These are phyloP conservation scores for Physeter macrocephalus DNA, from an alignment of 2,113 vertebrate genomes.

Conservation along the genomic window DNA sequence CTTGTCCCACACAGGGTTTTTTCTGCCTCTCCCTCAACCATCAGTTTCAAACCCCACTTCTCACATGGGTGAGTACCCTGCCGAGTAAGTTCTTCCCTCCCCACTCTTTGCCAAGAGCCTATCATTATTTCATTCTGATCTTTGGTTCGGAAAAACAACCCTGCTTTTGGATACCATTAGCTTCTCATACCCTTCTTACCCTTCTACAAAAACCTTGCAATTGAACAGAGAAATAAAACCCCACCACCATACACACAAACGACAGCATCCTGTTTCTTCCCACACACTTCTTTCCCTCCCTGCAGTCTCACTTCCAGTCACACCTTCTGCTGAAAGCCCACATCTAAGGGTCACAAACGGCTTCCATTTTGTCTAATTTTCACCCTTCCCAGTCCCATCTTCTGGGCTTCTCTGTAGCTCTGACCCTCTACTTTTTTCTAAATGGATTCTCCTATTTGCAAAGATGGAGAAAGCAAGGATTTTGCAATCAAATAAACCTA, in stretches of 20 bases:
- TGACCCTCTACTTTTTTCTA: neutral
- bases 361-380: neutral
- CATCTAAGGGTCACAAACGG: neutral
- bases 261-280: neutral
- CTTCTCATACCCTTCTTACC: constrained; percentile 4
- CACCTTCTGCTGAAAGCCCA: neutral
- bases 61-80: constrained; percentile 20
- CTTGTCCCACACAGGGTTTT: neutral
- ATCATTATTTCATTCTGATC: constrained; percentile 37
- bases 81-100: constrained; percentile 36
- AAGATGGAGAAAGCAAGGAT: neutral
- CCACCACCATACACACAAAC: too few relatives aligned
- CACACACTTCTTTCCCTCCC: neutral
- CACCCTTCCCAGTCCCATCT: neutral
- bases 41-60: constrained; percentile 47
- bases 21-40: constrained; percentile 35
- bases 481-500: neutral
- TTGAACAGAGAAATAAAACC: neutral
- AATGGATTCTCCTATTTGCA: neutral
- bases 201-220: neutral
- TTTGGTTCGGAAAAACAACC: constrained; percentile 45
- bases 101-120: constrained; percentile 25
- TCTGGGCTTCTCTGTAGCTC: neutral
- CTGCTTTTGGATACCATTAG: neutral
- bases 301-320: neutral